Evolutionary conservation across 1,140 invertebrate species (phyloP).

Genomic region (Stegodyphus dumicola): DNA sequence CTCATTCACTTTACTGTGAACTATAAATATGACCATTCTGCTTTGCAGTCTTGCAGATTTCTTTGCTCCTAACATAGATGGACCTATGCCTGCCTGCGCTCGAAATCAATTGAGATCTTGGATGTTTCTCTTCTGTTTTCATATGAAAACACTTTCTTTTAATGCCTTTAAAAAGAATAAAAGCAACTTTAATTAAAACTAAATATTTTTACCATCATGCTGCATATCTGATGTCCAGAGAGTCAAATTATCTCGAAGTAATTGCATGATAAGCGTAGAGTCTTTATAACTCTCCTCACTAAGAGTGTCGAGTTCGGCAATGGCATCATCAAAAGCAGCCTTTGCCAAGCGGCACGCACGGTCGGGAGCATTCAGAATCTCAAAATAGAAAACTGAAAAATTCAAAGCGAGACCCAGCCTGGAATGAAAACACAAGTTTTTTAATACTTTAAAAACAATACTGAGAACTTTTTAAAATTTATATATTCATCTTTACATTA

Average conservation of each 20-base stretch:
- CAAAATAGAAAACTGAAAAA: constrained; percentile 98
- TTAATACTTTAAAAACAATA: background rate
- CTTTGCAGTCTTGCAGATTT: no score
- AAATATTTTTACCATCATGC: constrained; percentile 67
- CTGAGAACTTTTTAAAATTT: background rate
- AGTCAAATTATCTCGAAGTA: constrained; percentile 97
- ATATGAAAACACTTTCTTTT: no score
- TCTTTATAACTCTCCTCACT: constrained; percentile 99
- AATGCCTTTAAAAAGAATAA: no score
- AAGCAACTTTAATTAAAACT: no score
- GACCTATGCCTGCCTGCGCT: no score
- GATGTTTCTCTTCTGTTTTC: no score
- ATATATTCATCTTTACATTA: background rate
- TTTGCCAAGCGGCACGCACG: constrained; percentile 95
- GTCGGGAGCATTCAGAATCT: constrained; percentile 97
- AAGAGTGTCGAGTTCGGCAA: constrained; percentile 92
- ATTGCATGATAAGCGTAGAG: constrained; percentile 98
- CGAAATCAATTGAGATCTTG: no score
- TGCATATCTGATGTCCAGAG: constrained; percentile 98
- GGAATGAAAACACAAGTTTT: background rate
- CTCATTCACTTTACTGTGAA: no score
- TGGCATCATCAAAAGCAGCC: constrained; percentile 97
- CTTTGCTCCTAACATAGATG: no score
- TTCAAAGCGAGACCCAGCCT: constrained; percentile 89
- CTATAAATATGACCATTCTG: no score